These are phyloP conservation scores for Stenolophus ochropezus DNA, from an alignment of 2,888 invertebrate species.

Conservation along the genomic window DNA sequence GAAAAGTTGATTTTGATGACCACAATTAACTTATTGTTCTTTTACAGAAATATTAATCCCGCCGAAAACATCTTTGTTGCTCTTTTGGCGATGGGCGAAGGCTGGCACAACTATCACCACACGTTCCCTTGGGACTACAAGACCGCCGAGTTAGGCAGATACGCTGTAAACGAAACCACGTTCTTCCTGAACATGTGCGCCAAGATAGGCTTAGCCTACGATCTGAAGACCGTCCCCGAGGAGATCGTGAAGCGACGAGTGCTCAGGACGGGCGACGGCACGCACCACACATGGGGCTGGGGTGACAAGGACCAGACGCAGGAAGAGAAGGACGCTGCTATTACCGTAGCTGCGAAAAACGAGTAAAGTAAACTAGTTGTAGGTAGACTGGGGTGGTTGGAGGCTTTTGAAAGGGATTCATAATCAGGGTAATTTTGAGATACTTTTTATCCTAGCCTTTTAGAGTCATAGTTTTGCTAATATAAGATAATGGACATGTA, in stretches of 20 bases:
- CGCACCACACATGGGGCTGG: constrained; percentile 87
- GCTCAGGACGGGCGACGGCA: constrained; percentile 84
- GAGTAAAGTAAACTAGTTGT: constrained; percentile 2
- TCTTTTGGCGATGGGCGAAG: constrained; percentile 83
- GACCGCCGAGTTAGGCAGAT: constrained; percentile 85
- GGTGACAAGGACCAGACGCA: constrained; percentile 80
- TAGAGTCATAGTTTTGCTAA: no score
- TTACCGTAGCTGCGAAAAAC: constrained; percentile 66
- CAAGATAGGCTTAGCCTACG: constrained; percentile 90
- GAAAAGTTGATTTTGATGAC: no score
- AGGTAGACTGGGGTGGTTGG: neutral
- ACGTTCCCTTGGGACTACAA: constrained; percentile 91
- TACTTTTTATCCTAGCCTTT: no score
- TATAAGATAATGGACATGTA: no score
- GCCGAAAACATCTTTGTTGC: constrained; percentile 82
- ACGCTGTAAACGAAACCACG: constrained; percentile 84
- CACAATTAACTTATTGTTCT: neutral
- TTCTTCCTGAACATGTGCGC: constrained; percentile 88
- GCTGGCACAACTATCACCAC: constrained; percentile 93
- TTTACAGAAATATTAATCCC: constrained; percentile 79
- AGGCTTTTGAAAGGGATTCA: neutral
- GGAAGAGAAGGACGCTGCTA: constrained; percentile 69
- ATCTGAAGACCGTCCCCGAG: constrained; percentile 85
- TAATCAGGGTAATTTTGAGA: no score
- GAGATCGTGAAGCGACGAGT: constrained; percentile 83